phyloP scores from a whole-genome alignment of 2,888 invertebrate genomes.

The Drosophila dives region DNA sequence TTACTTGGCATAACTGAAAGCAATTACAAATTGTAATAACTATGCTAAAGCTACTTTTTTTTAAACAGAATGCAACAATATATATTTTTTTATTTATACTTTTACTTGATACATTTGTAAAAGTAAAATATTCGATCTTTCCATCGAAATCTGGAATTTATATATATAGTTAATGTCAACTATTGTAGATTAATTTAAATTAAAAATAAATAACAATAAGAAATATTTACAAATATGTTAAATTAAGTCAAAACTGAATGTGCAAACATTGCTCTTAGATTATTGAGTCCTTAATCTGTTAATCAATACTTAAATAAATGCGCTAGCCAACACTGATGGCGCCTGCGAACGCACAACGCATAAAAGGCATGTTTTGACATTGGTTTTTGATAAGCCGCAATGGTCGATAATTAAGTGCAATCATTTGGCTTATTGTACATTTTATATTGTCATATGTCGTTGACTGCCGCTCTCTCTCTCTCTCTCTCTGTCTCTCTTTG shows the following conservation, averaged over 20 bases:
- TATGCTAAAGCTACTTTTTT: not conserved
- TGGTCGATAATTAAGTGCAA: constrained; percentile 68
- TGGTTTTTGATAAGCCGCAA: constrained; percentile 22
- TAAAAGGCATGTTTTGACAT: constrained; percentile 2
- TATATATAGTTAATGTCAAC: not conserved
- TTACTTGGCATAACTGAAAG: constrained; percentile 44
- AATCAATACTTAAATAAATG: not conserved
- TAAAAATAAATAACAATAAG: not conserved
- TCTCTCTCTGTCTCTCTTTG: not conserved
- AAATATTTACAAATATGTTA: not conserved
- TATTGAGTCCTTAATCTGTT: not conserved
- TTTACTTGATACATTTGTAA: not conserved
- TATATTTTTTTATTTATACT: not conserved
- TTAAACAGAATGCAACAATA: not conserved
- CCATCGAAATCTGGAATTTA: not conserved
- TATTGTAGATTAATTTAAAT: not conserved
- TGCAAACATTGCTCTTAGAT: not conserved
- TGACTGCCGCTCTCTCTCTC: constrained; percentile 1
- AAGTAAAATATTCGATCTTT: not conserved
- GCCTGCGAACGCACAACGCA: not conserved
- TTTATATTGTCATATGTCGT: constrained; percentile 20
- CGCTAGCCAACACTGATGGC: constrained; percentile 8
- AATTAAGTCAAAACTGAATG: not conserved
- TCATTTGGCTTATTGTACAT: constrained; percentile 37
- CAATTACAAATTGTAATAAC: not conserved